Conservation (phyloP, 2,888 invertebrate genomes). For the Diplazon laetatorius region DNA sequence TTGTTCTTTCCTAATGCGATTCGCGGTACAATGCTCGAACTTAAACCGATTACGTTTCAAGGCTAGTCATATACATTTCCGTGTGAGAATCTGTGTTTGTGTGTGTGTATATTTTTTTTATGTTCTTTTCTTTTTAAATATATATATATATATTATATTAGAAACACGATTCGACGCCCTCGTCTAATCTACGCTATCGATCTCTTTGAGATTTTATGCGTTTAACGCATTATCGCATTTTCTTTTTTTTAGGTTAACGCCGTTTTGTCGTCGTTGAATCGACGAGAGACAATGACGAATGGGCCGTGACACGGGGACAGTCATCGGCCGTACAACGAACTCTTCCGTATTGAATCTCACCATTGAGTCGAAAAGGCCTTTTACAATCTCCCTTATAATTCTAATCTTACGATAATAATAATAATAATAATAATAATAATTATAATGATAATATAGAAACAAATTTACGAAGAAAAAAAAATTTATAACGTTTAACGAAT, state of each 20-base stretch:
- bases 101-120: no score
- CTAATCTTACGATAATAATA: conserved; percentile 21
- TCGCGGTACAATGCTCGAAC: conserved; percentile 56
- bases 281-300: conserved; percentile 63
- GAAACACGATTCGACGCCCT: conserved; percentile 48
- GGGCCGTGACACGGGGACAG: neutral
- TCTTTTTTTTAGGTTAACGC: conserved; percentile 32
- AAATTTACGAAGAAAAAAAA: conserved; percentile 52
- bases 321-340: conserved; percentile 66
- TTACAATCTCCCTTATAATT: conserved; percentile 25
- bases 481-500: conserved; percentile 58
- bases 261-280: conserved; percentile 64
- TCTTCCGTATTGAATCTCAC: conserved; percentile 79
- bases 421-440: no score
- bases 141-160: conserved; percentile 42
- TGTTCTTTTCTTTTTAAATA: neutral
- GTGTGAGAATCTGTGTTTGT: neutral
- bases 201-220: conserved; percentile 35
- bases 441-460: conserved; percentile 33
- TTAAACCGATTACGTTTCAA: conserved; percentile 46
- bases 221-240: conserved; percentile 39
- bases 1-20: conserved; percentile 13
- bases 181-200: conserved; percentile 31
- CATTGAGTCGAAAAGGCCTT: conserved; percentile 55
- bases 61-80: conserved; percentile 36